Evolutionary conservation across 2,113 vertebrate species (phyloP).

Genomic region (Cranoglanis bouderius): DNA sequence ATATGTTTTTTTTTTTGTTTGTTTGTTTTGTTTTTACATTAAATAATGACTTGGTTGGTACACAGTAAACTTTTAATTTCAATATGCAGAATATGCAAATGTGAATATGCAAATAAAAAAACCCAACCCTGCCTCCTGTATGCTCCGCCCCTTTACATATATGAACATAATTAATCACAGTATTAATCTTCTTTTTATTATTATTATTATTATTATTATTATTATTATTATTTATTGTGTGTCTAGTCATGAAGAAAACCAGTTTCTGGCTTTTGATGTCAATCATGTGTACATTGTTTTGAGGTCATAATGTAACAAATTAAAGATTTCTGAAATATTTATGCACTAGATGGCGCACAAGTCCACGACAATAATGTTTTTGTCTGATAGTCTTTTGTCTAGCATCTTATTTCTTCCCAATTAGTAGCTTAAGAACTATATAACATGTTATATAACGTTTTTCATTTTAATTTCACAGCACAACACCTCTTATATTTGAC

Average conservation of each 20-base stretch:
- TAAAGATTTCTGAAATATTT: background rate
- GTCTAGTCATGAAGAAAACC: too few species aligned
- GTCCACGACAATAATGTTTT: background rate
- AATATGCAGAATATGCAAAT: background rate
- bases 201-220: too few species aligned
- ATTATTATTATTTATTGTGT: too few species aligned
- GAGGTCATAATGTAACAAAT: background rate
- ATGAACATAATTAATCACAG: background rate
- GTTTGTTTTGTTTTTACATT: background rate
- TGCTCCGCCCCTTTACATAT: background rate
- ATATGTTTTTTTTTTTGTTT: too few species aligned
- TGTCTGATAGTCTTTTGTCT: background rate
- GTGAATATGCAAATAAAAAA: background rate
- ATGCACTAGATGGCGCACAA: conserved; percentile 25
- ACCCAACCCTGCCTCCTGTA: background rate
- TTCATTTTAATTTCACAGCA: background rate
- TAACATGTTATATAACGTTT: background rate
- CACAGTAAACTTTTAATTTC: too few species aligned
- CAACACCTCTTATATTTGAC: background rate
- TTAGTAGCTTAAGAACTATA: background rate
- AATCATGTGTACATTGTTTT: background rate
- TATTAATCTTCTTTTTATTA: too few species aligned
- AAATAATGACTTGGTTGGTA: background rate
- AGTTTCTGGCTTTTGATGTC: too few species aligned
- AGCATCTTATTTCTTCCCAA: background rate